These are phyloP conservation scores for Poeciliopsis retropinna DNA, from an alignment of 2,113 vertebrate species.

Conservation along the genomic window DNA sequence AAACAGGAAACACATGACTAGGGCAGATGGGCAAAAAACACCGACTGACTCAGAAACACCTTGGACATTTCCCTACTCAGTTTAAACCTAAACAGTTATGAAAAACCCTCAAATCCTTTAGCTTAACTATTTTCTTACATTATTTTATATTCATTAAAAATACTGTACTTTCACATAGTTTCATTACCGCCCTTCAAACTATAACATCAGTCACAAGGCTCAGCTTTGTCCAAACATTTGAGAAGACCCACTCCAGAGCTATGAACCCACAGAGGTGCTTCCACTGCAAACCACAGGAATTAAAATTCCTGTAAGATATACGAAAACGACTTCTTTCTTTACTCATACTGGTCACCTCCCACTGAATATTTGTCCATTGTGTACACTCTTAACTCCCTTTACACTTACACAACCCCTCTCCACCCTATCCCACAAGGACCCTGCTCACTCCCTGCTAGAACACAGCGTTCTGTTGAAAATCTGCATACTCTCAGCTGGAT, in stretches of 20 bases:
- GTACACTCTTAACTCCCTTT: not conserved
- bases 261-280: too few relatives aligned
- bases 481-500: not conserved
- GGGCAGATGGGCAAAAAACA: slow-evolving; percentile 1
- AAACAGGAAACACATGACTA: slow-evolving; percentile 59
- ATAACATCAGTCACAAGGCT: too few relatives aligned
- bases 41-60: not conserved
- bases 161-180: too few relatives aligned
- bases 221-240: too few relatives aligned
- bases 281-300: not conserved
- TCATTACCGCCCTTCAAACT: too few relatives aligned
- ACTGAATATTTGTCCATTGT: slow-evolving; percentile 4
- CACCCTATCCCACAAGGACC: slow-evolving; percentile 17
- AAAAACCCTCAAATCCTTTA: too few relatives aligned
- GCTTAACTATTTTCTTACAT: too few relatives aligned
- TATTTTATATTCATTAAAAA: too few relatives aligned
- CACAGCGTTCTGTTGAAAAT: not conserved
- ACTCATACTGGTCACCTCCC: not conserved
- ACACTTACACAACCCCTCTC: slow-evolving; percentile 6
- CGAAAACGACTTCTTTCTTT: not conserved
- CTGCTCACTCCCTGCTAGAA: slow-evolving; percentile 7
- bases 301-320: not conserved
- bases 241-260: too few relatives aligned
- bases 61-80: too few relatives aligned
- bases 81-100: too few relatives aligned